These are phyloP conservation scores for Casuarius casuarius DNA, from an alignment of 2,113 vertebrate genomes.

Conservation along the genomic window DNA sequence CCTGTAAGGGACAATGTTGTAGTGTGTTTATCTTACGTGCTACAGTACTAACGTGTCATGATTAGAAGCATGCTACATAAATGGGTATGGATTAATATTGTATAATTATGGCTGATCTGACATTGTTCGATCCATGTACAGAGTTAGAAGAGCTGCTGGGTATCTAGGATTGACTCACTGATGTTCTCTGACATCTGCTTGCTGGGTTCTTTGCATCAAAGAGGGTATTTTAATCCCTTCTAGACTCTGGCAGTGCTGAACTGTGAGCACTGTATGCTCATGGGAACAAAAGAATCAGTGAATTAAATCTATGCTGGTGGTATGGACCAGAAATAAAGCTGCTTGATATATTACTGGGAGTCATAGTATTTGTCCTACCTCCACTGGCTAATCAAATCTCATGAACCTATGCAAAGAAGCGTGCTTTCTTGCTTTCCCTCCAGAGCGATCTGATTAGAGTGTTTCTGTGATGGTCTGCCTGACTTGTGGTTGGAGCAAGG, in stretches of 20 bases:
- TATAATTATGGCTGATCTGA: neutral
- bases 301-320: neutral
- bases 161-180: neutral
- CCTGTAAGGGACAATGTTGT: neutral
- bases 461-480: neutral
- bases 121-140: neutral
- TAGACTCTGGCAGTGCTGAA: neutral
- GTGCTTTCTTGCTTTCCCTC: neutral
- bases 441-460: neutral
- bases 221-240: neutral
- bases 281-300: neutral
- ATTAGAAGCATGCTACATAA: neutral
- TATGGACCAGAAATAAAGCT: neutral
- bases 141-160: neutral
- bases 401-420: neutral
- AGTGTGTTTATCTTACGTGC: neutral
- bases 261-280: neutral
- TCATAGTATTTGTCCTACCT: neutral
- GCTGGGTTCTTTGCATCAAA: fast-evolving
- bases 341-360: neutral
- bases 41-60: neutral
- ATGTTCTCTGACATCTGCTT: neutral
- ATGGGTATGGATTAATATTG: neutral
- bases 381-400: neutral
- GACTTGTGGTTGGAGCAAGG: neutral